Base-by-base conservation (phyloP, 2,113 vertebrate genomes). In the Chloropsis hardwickii region DNA sequence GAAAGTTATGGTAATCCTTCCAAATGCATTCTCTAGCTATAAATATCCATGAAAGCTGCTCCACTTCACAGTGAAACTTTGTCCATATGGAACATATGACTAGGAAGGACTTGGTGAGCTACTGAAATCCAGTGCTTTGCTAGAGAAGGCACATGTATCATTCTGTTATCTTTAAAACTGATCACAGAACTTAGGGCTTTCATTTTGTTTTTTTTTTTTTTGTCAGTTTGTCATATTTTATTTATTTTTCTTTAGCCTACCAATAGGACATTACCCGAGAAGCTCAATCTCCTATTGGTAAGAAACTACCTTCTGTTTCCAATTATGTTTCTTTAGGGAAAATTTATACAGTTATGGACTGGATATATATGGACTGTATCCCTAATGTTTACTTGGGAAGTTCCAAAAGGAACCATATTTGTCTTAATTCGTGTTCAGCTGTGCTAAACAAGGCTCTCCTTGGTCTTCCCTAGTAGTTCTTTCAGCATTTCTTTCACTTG, bases 51-150 rank as follows among this genome's bases (percentile, higher is more conserved):
- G 70, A 94, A 96, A 95, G 81, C 93, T 96, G 95, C 66, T 96
- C 58, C 39, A 72, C 45, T 95, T 92, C 86, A 84, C 66, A 95
- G 86, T 77, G 76, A 91, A 93, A 96, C 74, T 94, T 86, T 77
- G 90, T 90, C 80, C 94, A 94, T 95, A 93, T 96, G 95, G 94
- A 96, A 94, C 81, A 94, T 95, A 94, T 48, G 83, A 94, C 90
- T 92, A 81, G 88, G 74, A 94, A 88, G 94, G 94, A 95, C 82
- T 92, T 73, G 48, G 67, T 92, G 95, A 96, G 88, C 82, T 85
- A 92, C 80, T 71, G 57, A 88, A 95, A 90, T 88, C 86, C 79
- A 90, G 61, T 71, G 71, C 39, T 88, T 45, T 81, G 23, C 69
- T 70, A 80, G 62, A 31, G 51, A 88, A 91, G 35, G 33, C 60